Evolutionary conservation across 2,888 invertebrate genomes (phyloP).

Genomic region (Ecliptopera silaceata): DNA sequence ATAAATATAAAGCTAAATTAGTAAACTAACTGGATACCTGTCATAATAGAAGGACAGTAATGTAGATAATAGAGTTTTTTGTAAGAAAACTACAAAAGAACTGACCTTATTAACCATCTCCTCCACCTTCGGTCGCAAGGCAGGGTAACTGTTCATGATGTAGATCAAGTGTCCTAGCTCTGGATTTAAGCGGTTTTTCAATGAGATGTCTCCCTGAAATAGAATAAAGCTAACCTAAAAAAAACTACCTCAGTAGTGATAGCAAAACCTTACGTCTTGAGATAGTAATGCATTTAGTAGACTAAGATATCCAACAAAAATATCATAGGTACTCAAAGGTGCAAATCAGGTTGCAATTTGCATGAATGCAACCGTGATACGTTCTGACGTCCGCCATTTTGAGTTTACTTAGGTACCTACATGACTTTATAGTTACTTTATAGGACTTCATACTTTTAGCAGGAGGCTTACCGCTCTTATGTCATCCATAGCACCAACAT

Average conservation of each 20-base stretch:
- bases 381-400: too few species aligned
- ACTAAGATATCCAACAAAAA: too few species aligned
- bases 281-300: too few species aligned
- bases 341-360: too few species aligned
- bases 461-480: slow-evolving; percentile 59
- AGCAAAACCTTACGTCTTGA: too few species aligned
- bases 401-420: too few species aligned
- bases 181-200: slow-evolving; percentile 71
- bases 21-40: not conserved
- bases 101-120: slow-evolving; percentile 62
- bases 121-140: slow-evolving; percentile 55
- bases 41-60: too few species aligned
- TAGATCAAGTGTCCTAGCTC: slow-evolving; percentile 71
- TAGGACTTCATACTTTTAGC: not conserved
- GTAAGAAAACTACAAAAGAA: not conserved
- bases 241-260: too few species aligned
- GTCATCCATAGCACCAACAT: slow-evolving; percentile 68
- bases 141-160: slow-evolving; percentile 71
- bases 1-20: not conserved
- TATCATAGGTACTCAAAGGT: too few species aligned
- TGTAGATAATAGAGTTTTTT: too few species aligned
- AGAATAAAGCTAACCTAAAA: slow-evolving; percentile 9
- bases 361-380: too few species aligned
- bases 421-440: too few species aligned
- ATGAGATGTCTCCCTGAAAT: slow-evolving; percentile 62